These are phyloP conservation scores for Erebia ligea DNA, from an alignment of 2,888 invertebrate genomes.

Conservation along the genomic window DNA sequence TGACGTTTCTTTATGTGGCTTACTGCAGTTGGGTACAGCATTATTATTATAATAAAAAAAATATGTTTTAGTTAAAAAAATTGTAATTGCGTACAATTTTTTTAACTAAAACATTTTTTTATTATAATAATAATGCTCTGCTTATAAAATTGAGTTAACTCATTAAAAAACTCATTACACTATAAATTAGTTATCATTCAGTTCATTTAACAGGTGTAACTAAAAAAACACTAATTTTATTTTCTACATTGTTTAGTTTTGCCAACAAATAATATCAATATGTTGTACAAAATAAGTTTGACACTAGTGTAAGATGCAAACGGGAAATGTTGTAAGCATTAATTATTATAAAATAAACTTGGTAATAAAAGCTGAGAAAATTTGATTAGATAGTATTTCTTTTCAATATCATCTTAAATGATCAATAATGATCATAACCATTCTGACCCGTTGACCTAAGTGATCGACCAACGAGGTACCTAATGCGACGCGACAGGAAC, in stretches of 20 bases:
- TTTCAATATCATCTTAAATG: too few relatives aligned
- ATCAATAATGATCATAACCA: too few relatives aligned
- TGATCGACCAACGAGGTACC: too few relatives aligned
- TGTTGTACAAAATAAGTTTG: slow-evolving; percentile 25
- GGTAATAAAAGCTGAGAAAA: slow-evolving; percentile 55
- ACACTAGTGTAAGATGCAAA: slow-evolving; percentile 59
- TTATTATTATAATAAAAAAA: neutral
- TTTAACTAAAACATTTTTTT: too few relatives aligned
- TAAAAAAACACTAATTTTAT: neutral
- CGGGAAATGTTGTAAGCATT: slow-evolving; percentile 59
- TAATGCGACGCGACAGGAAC: too few relatives aligned
- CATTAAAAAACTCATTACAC: too few relatives aligned
- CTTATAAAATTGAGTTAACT: too few relatives aligned
- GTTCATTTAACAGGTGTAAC: slow-evolving; percentile 12
- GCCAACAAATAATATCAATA: neutral
- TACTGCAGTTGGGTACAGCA: neutral
- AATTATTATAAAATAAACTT: slow-evolving; percentile 61
- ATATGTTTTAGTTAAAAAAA: too few relatives aligned
- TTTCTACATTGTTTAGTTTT: neutral
- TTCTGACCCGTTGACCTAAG: too few relatives aligned
- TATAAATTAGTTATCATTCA: neutral
- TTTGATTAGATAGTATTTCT: too few relatives aligned
- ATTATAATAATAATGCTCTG: too few relatives aligned
- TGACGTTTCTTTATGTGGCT: neutral
- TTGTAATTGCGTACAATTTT: too few relatives aligned